phyloP scores from a whole-genome alignment of 2,113 vertebrate genomes.

The Mus spicilegus region DNA sequence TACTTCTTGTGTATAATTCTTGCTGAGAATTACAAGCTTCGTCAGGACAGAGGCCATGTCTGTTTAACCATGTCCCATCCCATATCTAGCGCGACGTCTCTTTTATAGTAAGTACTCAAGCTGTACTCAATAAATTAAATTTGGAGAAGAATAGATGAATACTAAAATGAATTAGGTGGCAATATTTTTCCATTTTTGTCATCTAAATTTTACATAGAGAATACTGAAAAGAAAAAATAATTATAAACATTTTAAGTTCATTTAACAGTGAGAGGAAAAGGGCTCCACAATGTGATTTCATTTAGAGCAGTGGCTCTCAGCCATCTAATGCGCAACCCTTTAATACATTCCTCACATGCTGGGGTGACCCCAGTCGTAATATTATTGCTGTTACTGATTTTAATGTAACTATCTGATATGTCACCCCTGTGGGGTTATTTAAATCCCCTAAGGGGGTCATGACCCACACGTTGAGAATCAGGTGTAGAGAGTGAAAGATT shows the following conservation, averaged over 20 bases:
- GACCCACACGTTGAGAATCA: not conserved
- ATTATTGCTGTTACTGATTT: not conserved
- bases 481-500: not conserved
- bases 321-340: not conserved
- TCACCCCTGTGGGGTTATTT: not conserved
- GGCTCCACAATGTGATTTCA: not conserved
- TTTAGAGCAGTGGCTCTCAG: not conserved
- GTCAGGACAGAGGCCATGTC: not conserved
- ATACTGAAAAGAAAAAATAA: not conserved
- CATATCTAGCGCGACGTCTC: not conserved
- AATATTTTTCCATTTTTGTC: not conserved
- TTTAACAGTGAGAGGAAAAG: not conserved
- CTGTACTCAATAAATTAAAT: not conserved
- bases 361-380: not conserved
- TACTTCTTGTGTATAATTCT: not conserved
- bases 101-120: not conserved
- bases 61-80: not conserved
- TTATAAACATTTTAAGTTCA: not conserved
- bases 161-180: not conserved
- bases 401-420: not conserved
- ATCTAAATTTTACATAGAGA: not conserved
- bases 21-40: not conserved
- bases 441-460: not conserved
- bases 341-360: not conserved
- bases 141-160: not conserved